Conservation (phyloP, 2,797 vertebrate species). For the Tauraco hartlaubi region DNA sequence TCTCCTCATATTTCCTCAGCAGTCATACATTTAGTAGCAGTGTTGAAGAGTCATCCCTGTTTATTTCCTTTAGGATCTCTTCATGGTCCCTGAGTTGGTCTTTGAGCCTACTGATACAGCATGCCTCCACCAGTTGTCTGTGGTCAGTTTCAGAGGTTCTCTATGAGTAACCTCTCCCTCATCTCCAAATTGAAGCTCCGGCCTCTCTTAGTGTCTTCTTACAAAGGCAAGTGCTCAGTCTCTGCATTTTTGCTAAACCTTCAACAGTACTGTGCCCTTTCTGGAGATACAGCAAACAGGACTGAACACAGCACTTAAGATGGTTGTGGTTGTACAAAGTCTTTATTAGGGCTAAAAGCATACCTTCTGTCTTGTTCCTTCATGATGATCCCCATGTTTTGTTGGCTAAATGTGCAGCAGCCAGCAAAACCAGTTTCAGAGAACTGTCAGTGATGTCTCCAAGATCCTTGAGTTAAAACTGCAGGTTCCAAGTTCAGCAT, state of each 20-base stretch:
- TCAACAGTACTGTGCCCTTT: neutral
- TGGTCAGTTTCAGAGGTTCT: neutral
- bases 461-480: neutral
- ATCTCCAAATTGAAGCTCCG: neutral
- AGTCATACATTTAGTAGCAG: neutral
- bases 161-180: neutral
- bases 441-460: neutral
- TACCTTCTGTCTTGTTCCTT: neutral
- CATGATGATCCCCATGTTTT: neutral
- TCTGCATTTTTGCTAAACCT: neutral
- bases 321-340: neutral
- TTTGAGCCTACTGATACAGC: neutral
- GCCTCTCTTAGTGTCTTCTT: neutral
- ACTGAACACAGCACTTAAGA: neutral
- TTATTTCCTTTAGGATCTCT: neutral
- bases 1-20: neutral
- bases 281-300: neutral
- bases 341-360: neutral
- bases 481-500: neutral
- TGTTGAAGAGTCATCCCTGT: neutral
- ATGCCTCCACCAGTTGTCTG: neutral
- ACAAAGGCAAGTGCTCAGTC: neutral
- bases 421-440: neutral
- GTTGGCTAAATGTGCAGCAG: neutral
- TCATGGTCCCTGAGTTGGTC: neutral